Evolutionary conservation across 1,140 invertebrate genomes (phyloP).

Genomic region (Drosophila kepulauana): DNA sequence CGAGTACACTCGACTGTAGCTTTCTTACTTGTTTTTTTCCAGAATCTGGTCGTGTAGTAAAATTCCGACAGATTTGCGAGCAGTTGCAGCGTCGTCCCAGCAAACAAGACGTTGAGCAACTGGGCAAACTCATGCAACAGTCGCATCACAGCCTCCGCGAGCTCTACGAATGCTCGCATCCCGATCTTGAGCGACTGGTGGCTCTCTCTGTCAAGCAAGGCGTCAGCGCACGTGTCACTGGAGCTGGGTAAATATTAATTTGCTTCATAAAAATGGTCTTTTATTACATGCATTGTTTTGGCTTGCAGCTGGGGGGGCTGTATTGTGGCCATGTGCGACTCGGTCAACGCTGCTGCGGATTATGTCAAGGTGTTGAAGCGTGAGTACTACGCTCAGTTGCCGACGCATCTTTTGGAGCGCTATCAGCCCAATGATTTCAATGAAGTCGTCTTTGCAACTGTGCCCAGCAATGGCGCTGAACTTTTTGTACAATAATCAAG

Average conservation of each 20-base stretch:
- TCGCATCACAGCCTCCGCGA: conserved; percentile 95
- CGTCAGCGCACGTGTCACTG: conserved; percentile 95
- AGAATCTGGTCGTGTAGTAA: conserved; percentile 93
- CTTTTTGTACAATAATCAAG: conserved; percentile 70
- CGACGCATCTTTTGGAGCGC: conserved; percentile 65
- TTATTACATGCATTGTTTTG: conserved; percentile 24
- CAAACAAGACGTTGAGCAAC: conserved; percentile 70
- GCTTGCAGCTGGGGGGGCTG: conserved; percentile 96
- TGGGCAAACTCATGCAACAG: conserved; percentile 94
- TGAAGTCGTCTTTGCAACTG: conserved; percentile 87
- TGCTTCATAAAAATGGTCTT: neutral
- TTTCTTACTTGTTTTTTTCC: too few species aligned
- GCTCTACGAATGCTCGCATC: conserved; percentile 97
- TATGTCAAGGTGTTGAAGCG: conserved; percentile 91
- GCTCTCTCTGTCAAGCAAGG: conserved; percentile 90
- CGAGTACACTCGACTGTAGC: too few species aligned
- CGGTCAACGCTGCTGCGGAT: conserved; percentile 87
- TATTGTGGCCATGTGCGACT: conserved; percentile 93
- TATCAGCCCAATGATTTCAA: conserved; percentile 83
- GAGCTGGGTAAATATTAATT: conserved; percentile 90
- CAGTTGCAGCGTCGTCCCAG: conserved; percentile 58
- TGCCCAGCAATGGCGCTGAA: conserved; percentile 86
- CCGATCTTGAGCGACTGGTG: conserved; percentile 94
- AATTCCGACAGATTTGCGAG: conserved; percentile 88
- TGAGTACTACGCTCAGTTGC: conserved; percentile 88